phyloP scores from a whole-genome alignment of 2,113 vertebrate genomes.

The Nematolebias whitei region DNA sequence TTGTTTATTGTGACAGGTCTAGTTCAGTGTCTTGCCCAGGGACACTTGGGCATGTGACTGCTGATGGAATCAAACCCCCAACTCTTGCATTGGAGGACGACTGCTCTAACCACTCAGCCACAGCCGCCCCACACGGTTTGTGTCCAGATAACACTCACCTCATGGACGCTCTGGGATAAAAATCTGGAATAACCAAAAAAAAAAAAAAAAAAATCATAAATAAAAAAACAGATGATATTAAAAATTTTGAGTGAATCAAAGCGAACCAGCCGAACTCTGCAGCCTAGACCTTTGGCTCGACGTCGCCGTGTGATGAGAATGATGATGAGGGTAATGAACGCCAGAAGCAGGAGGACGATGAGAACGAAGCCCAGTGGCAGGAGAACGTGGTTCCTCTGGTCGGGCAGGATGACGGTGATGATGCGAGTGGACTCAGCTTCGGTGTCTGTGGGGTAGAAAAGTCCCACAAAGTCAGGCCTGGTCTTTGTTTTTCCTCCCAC shows the following conservation, averaged over 20 bases:
- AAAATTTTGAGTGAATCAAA: background rate
- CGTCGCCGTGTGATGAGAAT: slow-evolving; percentile 81
- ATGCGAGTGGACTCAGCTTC: slow-evolving; percentile 82
- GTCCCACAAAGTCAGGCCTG: slow-evolving; percentile 32
- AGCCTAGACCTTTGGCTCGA: slow-evolving; percentile 79
- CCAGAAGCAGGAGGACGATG: slow-evolving; percentile 87
- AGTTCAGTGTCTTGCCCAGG: too few relatives aligned
- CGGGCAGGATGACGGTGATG: slow-evolving; percentile 91
- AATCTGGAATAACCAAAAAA: slow-evolving; percentile 51
- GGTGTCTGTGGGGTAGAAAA: slow-evolving; percentile 74
- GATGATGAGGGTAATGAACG: slow-evolving; percentile 84
- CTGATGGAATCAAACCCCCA: too few relatives aligned
- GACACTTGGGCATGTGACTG: too few relatives aligned
- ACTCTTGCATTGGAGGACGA: too few relatives aligned
- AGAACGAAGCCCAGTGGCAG: slow-evolving; percentile 92
- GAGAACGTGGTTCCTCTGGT: slow-evolving; percentile 86
- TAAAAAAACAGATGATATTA: background rate
- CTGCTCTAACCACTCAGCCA: too few relatives aligned
- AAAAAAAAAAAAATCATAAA: background rate
- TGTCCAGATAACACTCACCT: slow-evolving; percentile 50
- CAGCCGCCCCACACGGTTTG: too few relatives aligned
- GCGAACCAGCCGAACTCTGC: background rate
- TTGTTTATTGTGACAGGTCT: too few relatives aligned
- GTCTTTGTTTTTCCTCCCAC: background rate
- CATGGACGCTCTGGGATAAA: slow-evolving; percentile 48